These are phyloP conservation scores for Sphenodon punctatus DNA, from an alignment of 2,797 vertebrate species.

Conservation along the genomic window DNA sequence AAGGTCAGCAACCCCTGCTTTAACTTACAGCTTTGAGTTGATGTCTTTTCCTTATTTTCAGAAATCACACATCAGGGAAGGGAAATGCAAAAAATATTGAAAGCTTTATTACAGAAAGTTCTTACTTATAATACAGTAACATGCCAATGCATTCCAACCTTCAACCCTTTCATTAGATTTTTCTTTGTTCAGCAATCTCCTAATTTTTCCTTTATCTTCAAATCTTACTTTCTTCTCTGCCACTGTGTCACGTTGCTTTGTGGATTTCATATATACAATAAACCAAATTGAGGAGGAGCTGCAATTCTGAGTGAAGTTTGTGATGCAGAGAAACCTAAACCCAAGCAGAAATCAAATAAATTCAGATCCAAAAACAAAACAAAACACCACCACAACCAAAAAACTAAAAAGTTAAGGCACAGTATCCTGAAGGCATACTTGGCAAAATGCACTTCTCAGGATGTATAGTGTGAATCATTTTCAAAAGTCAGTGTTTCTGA, in stretches of 20 bases:
- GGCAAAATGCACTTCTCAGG: neutral
- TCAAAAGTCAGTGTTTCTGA: neutral
- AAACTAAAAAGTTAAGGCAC: neutral
- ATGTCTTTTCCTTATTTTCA: neutral
- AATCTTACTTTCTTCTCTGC: slow-evolving; percentile 37
- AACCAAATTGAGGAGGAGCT: slow-evolving; percentile 43
- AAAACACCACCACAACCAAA: neutral
- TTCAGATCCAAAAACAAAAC: slow-evolving; percentile 4
- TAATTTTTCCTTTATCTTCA: slow-evolving; percentile 58
- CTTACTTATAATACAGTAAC: slow-evolving; percentile 24
- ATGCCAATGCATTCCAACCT: neutral
- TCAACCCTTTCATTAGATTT: slow-evolving; percentile 32
- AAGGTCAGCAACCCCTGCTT: too few species aligned
- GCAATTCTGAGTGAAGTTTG: slow-evolving; percentile 16
- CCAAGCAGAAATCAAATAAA: slow-evolving; percentile 55
- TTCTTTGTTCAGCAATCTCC: slow-evolving; percentile 46
- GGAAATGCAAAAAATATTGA: slow-evolving; percentile 50
- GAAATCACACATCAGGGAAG: neutral
- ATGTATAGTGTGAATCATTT: neutral
- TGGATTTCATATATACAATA: slow-evolving; percentile 47
- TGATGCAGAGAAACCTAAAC: slow-evolving; percentile 45
- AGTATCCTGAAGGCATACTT: neutral
- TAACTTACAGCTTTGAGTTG: too few species aligned
- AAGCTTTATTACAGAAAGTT: slow-evolving; percentile 35
- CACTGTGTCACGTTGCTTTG: slow-evolving; percentile 51